These are phyloP conservation scores for Metopia argyrocephala DNA, from an alignment of 2,888 invertebrate species.

Conservation along the genomic window DNA sequence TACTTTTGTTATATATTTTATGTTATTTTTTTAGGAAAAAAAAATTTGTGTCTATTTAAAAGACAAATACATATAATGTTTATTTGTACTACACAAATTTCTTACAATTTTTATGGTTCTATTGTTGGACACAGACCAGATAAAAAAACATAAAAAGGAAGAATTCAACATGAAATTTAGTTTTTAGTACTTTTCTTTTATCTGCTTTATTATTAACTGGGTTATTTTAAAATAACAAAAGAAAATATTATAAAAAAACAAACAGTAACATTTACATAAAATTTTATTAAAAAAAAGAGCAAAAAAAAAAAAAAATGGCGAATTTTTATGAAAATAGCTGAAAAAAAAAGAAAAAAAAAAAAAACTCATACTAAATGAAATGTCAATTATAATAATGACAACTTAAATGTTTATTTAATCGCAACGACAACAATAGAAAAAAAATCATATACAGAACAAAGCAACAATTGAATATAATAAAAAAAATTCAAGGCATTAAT, in stretches of 20 bases:
- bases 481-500: slow-evolving; percentile 7
- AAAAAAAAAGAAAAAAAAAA: not conserved
- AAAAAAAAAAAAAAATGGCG: slow-evolving; percentile 1
- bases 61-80: slow-evolving; percentile 15
- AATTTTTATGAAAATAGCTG: not conserved
- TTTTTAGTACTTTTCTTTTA: not conserved
- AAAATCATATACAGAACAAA: not conserved
- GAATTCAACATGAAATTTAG: not conserved
- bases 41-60: not conserved
- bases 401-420: slow-evolving; percentile 37
- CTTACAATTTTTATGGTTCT: slow-evolving; percentile 9
- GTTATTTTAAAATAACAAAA: slow-evolving; percentile 36
- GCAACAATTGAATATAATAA: slow-evolving; percentile 11
- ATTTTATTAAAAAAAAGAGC: not conserved
- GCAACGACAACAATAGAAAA: not conserved
- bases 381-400: slow-evolving; percentile 50
- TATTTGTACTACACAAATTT: slow-evolving; percentile 39
- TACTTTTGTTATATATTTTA: not conserved
- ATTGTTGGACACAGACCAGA: not conserved
- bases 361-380: slow-evolving; percentile 10
- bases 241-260: not conserved
- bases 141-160: not conserved
- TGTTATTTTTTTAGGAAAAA: not conserved
- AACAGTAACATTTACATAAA: not conserved
- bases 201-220: slow-evolving; percentile 18